Conservation (phyloP, 2,888 invertebrate genomes). For the Cephus sareptanus region DNA sequence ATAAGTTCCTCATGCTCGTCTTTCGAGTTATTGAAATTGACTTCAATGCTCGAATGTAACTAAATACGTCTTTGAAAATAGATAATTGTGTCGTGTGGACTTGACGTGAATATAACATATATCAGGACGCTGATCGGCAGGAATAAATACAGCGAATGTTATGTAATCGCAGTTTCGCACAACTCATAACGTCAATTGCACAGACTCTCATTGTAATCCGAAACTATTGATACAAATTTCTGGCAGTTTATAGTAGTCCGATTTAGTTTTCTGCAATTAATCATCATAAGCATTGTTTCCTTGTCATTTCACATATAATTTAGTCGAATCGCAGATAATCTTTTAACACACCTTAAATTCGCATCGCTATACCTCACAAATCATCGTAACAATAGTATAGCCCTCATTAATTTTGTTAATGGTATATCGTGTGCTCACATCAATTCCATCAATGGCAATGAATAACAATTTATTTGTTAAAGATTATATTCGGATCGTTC, state of each 20-base stretch:
- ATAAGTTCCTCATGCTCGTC: not conserved
- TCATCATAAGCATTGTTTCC: not conserved
- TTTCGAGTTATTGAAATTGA: not conserved
- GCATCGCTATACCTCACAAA: not conserved
- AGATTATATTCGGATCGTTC: constrained; percentile 30
- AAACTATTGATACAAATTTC: not conserved
- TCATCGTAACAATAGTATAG: not conserved
- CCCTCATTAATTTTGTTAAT: constrained; percentile 26
- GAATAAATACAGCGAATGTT: not conserved
- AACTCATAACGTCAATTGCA: not conserved
- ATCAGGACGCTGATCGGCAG: not conserved
- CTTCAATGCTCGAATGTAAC: not conserved
- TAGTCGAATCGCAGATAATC: not conserved
- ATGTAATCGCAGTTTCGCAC: not conserved
- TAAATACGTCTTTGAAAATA: not conserved
- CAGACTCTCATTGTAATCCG: not conserved
- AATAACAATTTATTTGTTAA: constrained; percentile 26
- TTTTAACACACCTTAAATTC: not conserved
- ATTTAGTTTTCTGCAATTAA: not conserved
- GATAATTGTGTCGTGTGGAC: not conserved
- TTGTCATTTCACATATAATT: not conserved
- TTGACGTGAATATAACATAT: not conserved
- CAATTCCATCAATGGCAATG: constrained; percentile 62
- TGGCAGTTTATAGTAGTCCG: not conserved
- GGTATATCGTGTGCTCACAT: constrained; percentile 45